phyloP scores from a whole-genome alignment of 2,888 invertebrate species.

The Tipula helvola region DNA sequence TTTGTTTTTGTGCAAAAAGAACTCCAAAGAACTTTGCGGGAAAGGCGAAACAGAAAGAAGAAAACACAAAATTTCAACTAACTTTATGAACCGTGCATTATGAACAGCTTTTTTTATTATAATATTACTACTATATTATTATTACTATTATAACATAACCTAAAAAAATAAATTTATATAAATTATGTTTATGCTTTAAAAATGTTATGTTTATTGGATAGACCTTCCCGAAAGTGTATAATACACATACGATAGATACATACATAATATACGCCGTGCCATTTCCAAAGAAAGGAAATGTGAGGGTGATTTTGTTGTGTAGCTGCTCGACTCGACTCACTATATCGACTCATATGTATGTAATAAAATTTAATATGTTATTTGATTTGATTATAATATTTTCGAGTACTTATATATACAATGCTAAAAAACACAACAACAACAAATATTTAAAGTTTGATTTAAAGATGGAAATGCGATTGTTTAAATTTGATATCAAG shows the following conservation, averaged over 20 bases:
- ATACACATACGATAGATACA: not conserved
- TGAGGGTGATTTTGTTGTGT: not conserved
- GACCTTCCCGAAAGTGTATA: not conserved
- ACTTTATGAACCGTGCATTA: slow-evolving; percentile 4
- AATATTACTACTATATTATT: not conserved
- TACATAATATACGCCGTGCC: not conserved
- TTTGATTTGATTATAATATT: not conserved
- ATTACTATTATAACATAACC: not conserved
- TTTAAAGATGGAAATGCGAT: not conserved
- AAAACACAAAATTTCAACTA: not conserved
- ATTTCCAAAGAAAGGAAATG: not conserved
- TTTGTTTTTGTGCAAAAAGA: not conserved
- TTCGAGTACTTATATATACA: not conserved
- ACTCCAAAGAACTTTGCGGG: not conserved
- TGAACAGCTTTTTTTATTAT: not conserved
- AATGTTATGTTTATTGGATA: not conserved
- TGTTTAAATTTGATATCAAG: not conserved
- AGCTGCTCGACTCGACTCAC: not conserved
- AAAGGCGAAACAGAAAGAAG: not conserved
- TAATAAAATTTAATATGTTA: not conserved
- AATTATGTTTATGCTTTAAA: not conserved
- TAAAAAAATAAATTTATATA: not conserved
- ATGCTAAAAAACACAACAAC: not conserved
- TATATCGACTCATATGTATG: not conserved
- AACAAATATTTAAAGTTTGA: not conserved